Evolutionary conservation across 23 tunicate species (phyloP).

Genomic region (Ciona savignyi): DNA sequence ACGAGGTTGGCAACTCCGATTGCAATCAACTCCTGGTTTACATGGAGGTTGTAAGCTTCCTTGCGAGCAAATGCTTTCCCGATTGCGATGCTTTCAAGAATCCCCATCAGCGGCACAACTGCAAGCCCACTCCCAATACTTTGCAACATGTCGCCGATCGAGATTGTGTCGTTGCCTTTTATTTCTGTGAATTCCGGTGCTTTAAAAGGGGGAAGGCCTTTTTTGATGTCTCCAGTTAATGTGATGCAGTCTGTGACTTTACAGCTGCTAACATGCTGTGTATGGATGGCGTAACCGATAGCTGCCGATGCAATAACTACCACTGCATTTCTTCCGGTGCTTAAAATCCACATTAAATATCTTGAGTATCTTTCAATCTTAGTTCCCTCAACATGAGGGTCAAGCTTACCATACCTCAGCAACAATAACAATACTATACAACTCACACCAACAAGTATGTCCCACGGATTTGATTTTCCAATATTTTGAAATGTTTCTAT

Average conservation of each 20-base stretch:
- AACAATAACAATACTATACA: slow-evolving; percentile 45
- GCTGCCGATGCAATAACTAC: slow-evolving; percentile 79
- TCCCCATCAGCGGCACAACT: slow-evolving; percentile 93
- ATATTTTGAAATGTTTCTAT: slow-evolving; percentile 62
- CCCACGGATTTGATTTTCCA: slow-evolving; percentile 65
- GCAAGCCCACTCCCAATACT: slow-evolving; percentile 64
- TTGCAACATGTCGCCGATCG: slow-evolving; percentile 20
- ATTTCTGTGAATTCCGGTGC: slow-evolving; percentile 52
- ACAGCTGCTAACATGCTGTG: slow-evolving; percentile 46
- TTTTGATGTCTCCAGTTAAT: slow-evolving; percentile 54
- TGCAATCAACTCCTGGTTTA: slow-evolving; percentile 90
- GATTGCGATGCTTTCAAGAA: slow-evolving; percentile 85
- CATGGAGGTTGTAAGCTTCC: slow-evolving; percentile 40
- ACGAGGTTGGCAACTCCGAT: slow-evolving; percentile 80
- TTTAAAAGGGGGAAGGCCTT: slow-evolving; percentile 82
- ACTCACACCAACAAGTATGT: slow-evolving; percentile 62
- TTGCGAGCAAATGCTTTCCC: slow-evolving; percentile 96
- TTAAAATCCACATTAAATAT: slow-evolving; percentile 76
- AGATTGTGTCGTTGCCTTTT: slow-evolving; percentile 26
- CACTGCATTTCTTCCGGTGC: slow-evolving; percentile 87
- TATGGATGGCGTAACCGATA: slow-evolving; percentile 86
- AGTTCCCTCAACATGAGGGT: slow-evolving; percentile 14
- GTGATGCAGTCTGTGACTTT: slow-evolving; percentile 65
- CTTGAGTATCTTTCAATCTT: slow-evolving; percentile 36
- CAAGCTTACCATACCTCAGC: slow-evolving; percentile 28